Evolutionary conservation across 2,113 vertebrate genomes (phyloP).

Genomic region (Sitta europaea): DNA sequence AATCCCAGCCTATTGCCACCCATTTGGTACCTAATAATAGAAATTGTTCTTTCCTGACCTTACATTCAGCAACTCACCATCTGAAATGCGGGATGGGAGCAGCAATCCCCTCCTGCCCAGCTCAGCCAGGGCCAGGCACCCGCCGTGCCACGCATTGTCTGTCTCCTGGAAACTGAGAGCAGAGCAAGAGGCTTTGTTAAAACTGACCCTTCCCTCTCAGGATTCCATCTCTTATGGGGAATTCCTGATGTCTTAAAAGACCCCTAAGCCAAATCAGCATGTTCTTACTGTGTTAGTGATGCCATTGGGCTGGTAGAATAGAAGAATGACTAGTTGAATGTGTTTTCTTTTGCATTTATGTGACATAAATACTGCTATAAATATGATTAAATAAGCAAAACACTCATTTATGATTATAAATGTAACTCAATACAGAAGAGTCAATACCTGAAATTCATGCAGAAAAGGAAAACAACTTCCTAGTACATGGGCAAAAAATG

Average conservation of each 20-base stretch:
- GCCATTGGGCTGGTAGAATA: background rate
- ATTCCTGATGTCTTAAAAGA: background rate
- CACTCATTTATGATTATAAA: background rate
- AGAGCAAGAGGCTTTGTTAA: background rate
- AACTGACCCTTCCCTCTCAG: background rate
- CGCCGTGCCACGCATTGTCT: conserved; percentile 91
- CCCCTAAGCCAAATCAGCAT: background rate
- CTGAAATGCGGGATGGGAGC: conserved; percentile 85
- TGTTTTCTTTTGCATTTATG: background rate
- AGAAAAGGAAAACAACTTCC: background rate
- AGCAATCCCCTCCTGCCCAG: conserved; percentile 91
- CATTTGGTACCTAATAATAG: background rate
- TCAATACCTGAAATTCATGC: background rate
- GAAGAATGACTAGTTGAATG: background rate
- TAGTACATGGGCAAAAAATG: background rate
- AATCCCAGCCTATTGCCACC: background rate
- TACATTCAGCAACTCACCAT: conserved; percentile 76
- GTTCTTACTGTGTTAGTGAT: background rate
- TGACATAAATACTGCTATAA: background rate
- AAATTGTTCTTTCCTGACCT: background rate
- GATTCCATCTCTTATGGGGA: background rate
- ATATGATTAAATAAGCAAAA: background rate
- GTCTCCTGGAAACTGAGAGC: conserved; percentile 89
- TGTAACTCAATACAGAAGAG: background rate
- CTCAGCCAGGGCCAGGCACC: conserved; percentile 93